These are phyloP conservation scores for Clamator glandarius DNA, from an alignment of 2,797 vertebrate species.

Conservation along the genomic window DNA sequence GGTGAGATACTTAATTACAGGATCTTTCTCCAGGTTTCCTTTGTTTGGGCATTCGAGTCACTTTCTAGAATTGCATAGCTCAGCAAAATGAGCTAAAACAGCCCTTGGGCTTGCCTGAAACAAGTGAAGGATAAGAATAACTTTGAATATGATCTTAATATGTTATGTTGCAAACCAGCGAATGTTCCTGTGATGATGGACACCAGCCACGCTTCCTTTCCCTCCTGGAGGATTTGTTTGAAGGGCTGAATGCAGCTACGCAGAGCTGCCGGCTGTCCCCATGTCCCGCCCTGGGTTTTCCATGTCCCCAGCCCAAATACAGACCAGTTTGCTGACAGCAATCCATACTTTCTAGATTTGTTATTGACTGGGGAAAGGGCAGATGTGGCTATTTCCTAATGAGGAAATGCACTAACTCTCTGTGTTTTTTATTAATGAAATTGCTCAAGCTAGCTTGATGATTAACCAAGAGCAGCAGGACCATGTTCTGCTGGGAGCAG, in stretches of 20 bases:
- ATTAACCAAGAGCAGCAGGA: background rate
- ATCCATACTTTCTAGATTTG: background rate
- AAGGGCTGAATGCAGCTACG: background rate
- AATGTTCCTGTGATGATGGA: background rate
- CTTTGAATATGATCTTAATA: background rate
- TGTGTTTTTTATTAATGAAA: background rate
- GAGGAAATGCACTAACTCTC: background rate
- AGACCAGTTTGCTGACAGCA: background rate
- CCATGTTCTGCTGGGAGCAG: rapidly evolving
- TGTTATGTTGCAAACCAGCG: background rate
- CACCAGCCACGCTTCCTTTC: background rate
- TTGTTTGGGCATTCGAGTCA: background rate
- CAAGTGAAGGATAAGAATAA: background rate
- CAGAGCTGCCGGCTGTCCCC: background rate
- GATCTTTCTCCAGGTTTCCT: constrained; percentile 15
- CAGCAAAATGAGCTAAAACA: background rate
- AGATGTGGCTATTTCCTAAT: background rate
- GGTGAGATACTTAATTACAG: constrained; percentile 65
- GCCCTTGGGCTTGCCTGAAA: background rate
- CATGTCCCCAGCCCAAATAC: background rate
- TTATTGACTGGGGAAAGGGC: background rate
- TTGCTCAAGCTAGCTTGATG: background rate
- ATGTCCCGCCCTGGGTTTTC: rapidly evolving
- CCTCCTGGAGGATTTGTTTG: background rate
- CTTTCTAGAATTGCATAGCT: background rate